Conservation (phyloP, 2,113 vertebrate genomes). For the Microcebus jonahi region DNA sequence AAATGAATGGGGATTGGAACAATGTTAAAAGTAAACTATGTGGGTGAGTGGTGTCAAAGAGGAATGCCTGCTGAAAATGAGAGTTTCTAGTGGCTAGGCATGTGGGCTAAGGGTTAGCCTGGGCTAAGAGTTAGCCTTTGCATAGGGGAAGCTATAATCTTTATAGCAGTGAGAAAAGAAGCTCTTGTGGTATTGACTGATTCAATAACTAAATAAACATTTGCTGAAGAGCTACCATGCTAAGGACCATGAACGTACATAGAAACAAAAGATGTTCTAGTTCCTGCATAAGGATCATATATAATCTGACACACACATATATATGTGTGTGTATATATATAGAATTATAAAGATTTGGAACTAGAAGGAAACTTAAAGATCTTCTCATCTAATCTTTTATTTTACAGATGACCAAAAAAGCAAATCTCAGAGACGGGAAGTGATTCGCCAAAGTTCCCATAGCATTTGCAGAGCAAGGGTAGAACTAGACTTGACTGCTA, state of each 20-base stretch:
- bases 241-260: not conserved
- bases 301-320: too few species aligned
- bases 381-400: not conserved
- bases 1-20: constrained; percentile 44
- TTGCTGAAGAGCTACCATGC: not conserved
- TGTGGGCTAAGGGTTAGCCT: not conserved
- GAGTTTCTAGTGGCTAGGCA: not conserved
- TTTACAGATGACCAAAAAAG: constrained; percentile 5
- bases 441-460: not conserved
- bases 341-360: not conserved
- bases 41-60: not conserved
- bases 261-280: not conserved
- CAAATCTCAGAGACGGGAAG: not conserved
- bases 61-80: not conserved
- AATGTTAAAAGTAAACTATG: not conserved
- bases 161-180: not conserved
- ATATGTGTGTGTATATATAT: not conserved
- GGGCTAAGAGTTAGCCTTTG: not conserved
- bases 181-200: not conserved
- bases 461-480: not conserved
- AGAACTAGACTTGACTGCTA: not conserved
- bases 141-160: not conserved
- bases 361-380: not conserved
- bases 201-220: constrained; percentile 15
- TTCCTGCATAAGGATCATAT: not conserved